Conservation (phyloP, 1,140 invertebrate genomes). For the Eumaeus atala region DNA sequence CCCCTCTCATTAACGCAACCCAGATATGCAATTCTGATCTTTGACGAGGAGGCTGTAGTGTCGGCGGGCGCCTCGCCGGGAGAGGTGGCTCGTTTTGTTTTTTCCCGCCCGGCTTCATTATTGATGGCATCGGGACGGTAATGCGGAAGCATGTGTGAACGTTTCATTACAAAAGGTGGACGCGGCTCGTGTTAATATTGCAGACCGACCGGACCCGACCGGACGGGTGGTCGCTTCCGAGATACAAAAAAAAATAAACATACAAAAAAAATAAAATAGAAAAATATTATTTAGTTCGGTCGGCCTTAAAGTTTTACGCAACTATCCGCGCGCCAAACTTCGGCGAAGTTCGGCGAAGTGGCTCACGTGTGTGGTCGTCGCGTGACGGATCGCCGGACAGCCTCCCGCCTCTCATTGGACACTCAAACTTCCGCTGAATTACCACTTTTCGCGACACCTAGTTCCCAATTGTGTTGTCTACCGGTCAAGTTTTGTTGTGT, state of each 20-base stretch:
- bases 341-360: conserved; percentile 48
- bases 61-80: conserved; percentile 69
- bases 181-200: conserved; percentile 68
- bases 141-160: conserved; percentile 73
- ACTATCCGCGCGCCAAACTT: conserved; percentile 41
- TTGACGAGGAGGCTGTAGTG: conserved; percentile 75
- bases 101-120: conserved; percentile 72
- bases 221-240: conserved; percentile 62
- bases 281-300: conserved; percentile 22
- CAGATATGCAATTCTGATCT: conserved; percentile 76
- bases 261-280: conserved; percentile 27
- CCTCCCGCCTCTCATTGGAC: conserved; percentile 34
- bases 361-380: conserved; percentile 58
- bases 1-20: conserved; percentile 74
- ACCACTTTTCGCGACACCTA: conserved; percentile 23
- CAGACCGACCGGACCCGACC: conserved; percentile 66
- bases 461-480: conserved; percentile 20
- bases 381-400: conserved; percentile 44
- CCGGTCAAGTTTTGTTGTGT: conserved; percentile 40
- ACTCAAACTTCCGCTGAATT: conserved; percentile 25
- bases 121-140: conserved; percentile 72
- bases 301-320: conserved; percentile 27
- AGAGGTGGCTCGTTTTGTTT: conserved; percentile 71
- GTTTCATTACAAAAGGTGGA: conserved; percentile 73
- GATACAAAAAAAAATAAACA: conserved; percentile 43